phyloP scores from a whole-genome alignment of 2,888 invertebrate genomes.

The Phania funesta region DNA sequence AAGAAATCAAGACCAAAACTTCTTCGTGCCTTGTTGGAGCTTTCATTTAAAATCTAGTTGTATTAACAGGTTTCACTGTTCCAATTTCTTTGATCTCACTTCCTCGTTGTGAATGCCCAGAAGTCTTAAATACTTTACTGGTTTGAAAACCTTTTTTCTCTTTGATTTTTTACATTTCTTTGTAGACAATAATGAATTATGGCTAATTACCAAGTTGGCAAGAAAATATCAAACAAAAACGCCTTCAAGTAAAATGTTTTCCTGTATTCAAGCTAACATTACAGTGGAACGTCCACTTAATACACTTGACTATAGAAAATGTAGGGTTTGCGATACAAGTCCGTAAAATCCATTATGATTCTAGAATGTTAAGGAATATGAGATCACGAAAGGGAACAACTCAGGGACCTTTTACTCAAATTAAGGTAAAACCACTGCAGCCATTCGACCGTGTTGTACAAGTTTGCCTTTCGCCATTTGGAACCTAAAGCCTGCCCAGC shows the following conservation, averaged over 20 bases:
- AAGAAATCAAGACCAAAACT: too few species aligned
- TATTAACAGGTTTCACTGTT: not conserved
- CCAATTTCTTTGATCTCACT: not conserved
- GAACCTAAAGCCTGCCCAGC: too few species aligned
- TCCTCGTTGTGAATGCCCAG: constrained; percentile 22
- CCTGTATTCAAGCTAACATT: not conserved
- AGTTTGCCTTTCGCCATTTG: too few species aligned
- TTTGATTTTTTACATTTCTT: constrained; percentile 7
- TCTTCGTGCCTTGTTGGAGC: too few species aligned
- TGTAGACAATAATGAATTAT: constrained; percentile 45
- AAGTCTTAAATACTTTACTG: constrained; percentile 35
- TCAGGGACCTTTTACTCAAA: not conserved
- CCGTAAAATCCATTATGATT: not conserved
- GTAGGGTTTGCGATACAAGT: not conserved
- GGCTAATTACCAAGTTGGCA: constrained; percentile 62
- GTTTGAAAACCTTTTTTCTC: not conserved
- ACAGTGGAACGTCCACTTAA: constrained; percentile 18
- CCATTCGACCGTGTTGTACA: too few species aligned
- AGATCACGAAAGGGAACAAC: not conserved
- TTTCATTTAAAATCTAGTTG: not conserved
- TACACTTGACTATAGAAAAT: not conserved
- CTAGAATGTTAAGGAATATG: not conserved
- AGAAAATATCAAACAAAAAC: constrained; percentile 33
- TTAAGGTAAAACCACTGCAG: too few species aligned
- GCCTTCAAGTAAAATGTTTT: constrained; percentile 37